These are phyloP conservation scores for Salticus scenicus DNA, from an alignment of 2,888 invertebrate genomes.

Conservation along the genomic window DNA sequence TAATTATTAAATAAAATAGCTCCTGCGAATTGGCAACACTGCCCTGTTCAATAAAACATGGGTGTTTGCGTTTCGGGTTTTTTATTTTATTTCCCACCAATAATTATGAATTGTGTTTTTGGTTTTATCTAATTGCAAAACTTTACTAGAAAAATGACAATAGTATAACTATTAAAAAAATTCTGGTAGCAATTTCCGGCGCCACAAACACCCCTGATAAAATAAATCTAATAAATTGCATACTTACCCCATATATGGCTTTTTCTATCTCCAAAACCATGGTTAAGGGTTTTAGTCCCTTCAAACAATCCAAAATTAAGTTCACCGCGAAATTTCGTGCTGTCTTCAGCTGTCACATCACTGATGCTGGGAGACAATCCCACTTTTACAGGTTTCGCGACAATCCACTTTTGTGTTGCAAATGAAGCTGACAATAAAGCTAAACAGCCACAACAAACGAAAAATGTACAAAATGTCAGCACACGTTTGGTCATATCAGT, in stretches of 20 bases:
- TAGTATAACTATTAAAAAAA: too few relatives aligned
- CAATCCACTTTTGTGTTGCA: conserved; percentile 89
- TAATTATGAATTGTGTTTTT: too few relatives aligned
- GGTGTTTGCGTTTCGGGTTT: too few relatives aligned
- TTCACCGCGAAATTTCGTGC: conserved; percentile 73
- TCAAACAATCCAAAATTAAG: conserved; percentile 87
- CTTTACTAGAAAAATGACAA: too few relatives aligned
- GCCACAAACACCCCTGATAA: too few relatives aligned
- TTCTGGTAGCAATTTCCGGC: too few relatives aligned
- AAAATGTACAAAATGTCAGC: conserved; percentile 88
- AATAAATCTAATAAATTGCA: too few relatives aligned
- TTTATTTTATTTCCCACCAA: too few relatives aligned
- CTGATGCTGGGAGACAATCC: conserved; percentile 60
- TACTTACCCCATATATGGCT: conserved; percentile 86
- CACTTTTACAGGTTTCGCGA: conserved; percentile 82
- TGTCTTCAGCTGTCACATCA: conserved; percentile 61
- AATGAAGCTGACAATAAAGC: conserved; percentile 87
- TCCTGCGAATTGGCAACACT: too few relatives aligned
- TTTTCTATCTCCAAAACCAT: conserved; percentile 86
- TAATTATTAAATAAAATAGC: too few relatives aligned
- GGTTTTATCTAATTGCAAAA: too few relatives aligned
- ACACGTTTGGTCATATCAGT: conserved; percentile 85
- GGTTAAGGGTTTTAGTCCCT: conserved; percentile 88
- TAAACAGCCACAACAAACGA: conserved; percentile 85
- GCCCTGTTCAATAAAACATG: too few relatives aligned